Conservation (phyloP, 2,797 vertebrate species). For the Tenualosa thibaudeaui region DNA sequence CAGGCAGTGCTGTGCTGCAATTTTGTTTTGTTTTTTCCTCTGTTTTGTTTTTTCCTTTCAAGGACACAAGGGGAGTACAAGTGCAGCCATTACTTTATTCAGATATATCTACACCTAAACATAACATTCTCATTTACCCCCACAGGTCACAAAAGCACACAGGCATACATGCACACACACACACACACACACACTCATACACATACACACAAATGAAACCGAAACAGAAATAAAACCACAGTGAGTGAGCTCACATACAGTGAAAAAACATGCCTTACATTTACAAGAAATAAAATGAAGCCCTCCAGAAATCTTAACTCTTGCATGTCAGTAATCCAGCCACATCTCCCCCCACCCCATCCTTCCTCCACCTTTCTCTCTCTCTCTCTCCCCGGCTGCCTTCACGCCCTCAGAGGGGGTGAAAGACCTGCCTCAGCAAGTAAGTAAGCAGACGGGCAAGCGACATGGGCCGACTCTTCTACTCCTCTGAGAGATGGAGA, state of each 20-base stretch:
- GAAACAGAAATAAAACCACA: neutral
- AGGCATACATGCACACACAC: neutral
- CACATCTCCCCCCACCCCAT: neutral
- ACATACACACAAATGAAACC: neutral
- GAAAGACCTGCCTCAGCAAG: conserved; percentile 15
- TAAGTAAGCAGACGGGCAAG: neutral
- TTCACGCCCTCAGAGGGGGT: neutral
- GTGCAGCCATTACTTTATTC: neutral
- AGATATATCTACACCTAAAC: neutral
- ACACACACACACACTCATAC: neutral
- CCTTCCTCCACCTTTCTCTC: neutral
- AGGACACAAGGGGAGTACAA: neutral
- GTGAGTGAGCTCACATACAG: neutral
- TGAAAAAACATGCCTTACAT: neutral
- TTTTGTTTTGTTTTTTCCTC: neutral
- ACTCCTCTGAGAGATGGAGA: neutral
- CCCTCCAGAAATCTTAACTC: neutral
- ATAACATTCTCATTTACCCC: no score
- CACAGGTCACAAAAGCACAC: neutral
- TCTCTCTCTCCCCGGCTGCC: neutral
- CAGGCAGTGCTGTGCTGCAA: neutral
- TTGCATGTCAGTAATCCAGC: neutral
- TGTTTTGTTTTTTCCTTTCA: no score
- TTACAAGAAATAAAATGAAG: neutral
- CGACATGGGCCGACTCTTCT: neutral